phyloP scores from a whole-genome alignment of 2,888 invertebrate genomes.

The Venusia cambrica region DNA sequence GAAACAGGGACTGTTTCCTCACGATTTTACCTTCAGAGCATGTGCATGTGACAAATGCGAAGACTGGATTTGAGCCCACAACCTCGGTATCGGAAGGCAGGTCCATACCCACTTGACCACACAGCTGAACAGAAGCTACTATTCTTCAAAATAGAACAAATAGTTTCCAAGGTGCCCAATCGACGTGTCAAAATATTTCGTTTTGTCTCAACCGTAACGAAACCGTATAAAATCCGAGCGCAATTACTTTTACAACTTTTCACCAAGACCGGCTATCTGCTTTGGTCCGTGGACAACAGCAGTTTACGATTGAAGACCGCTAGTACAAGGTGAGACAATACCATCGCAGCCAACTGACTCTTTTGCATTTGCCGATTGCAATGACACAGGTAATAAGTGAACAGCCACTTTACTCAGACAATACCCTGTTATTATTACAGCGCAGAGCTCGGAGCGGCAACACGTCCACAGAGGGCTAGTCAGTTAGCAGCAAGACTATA shows the following conservation, averaged over 20 bases:
- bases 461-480: too few relatives aligned
- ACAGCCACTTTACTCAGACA: conserved; percentile 1
- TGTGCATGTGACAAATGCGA: too few relatives aligned
- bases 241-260: conserved; percentile 24
- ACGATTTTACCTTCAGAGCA: too few relatives aligned
- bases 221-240: conserved; percentile 18
- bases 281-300: not conserved
- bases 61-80: too few relatives aligned
- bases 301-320: conserved; percentile 9
- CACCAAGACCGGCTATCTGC: not conserved
- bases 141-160: not conserved
- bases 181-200: conserved; percentile 21
- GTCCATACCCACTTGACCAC: too few relatives aligned
- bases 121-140: too few relatives aligned
- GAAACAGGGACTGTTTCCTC: too few relatives aligned
- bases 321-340: conserved; percentile 11
- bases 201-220: conserved; percentile 20
- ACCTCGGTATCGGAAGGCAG: too few relatives aligned
- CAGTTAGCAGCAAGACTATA: too few relatives aligned
- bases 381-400: conserved; percentile 1
- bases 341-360: conserved; percentile 7
- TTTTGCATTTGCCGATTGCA: conserved; percentile 5
- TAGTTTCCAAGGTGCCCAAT: conserved; percentile 3
- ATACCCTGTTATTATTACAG: too few relatives aligned
- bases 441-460: too few relatives aligned